Base-by-base conservation (phyloP, 2,888 invertebrate genomes). In the Lepas anatifera region DNA sequence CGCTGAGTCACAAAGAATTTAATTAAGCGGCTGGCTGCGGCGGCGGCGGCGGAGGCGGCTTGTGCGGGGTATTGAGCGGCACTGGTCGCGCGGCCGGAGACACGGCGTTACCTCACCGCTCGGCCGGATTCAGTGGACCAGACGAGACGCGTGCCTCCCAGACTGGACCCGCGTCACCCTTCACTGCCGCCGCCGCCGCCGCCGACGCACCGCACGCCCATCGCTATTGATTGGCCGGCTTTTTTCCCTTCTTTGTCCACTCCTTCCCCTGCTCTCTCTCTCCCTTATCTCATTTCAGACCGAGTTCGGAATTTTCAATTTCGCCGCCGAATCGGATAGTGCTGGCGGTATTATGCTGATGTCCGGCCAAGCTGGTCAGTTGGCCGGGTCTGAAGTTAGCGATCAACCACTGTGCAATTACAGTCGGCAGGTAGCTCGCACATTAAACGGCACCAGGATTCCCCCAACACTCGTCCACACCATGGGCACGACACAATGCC, bases 1-100 rank as follows among this genome's bases (percentile, higher is more conserved):
- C 58, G 58, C 58, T 58, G 58, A 58, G 58, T 58, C 58, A 58
- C 58, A 58, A 58, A 58, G 32, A 58, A 58, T 58, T 58, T 58
- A 35, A 58, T 58, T 58, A 58, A 35, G 16, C 35, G 58, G 32
- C 16, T 2, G 22, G 58, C 22, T 32, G 29, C 18, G 58, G 35
- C 35, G n/a, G n/a, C n/a, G n/a, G n/a, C n/a, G n/a, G n/a, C n/a
- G n/a, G n/a, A n/a, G n/a, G n/a, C n/a, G n/a, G n/a, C n/a, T n/a
- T n/a, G n/a, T n/a, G n/a, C n/a, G 13, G 2, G 13, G 52, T 52
- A 16, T 52, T 43, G 43, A 43, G 43, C 43, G 43, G 16, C 43
- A n/a, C n/a, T n/a, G n/a, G n/a, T n/a, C n/a, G n/a, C n/a, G n/a
- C n/a, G n/a, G n/a, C n/a, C n/a, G n/a, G n/a, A n/a, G n/a, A n/a